phyloP scores from a whole-genome alignment of 2,888 invertebrate genomes.

The Phengaris alcon region DNA sequence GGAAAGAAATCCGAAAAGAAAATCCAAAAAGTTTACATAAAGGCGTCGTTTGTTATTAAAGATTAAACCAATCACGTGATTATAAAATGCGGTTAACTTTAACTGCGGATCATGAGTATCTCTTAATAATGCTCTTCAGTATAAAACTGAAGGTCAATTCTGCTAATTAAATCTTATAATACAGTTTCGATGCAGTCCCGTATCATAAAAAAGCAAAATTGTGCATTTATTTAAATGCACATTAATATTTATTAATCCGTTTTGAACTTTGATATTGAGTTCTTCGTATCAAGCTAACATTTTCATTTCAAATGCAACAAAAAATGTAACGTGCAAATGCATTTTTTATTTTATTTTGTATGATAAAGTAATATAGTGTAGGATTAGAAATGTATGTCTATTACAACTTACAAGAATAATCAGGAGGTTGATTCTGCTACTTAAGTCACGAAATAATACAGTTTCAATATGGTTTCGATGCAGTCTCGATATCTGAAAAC shows the following conservation, averaged over 20 bases:
- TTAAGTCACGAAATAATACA: too few species aligned
- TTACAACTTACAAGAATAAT: too few species aligned
- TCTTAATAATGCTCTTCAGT: not conserved
- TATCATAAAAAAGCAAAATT: too few species aligned
- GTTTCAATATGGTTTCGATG: too few species aligned
- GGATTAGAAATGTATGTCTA: too few species aligned
- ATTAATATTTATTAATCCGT: not conserved
- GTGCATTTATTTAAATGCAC: too few species aligned
- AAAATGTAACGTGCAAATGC: not conserved
- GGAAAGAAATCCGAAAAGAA: constrained; percentile 39
- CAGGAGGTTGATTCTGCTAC: too few species aligned
- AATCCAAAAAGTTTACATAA: constrained; percentile 35
- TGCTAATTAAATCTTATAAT: too few species aligned
- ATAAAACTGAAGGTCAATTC: not conserved
- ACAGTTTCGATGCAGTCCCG: too few species aligned
- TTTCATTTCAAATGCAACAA: not conserved
- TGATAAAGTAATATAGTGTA: too few species aligned
- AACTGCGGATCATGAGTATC: not conserved
- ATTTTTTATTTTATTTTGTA: too few species aligned
- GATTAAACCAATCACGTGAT: constrained; percentile 23
- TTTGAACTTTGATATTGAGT: not conserved
- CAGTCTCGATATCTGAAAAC: too few species aligned
- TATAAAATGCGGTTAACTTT: not conserved
- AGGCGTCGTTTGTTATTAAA: constrained; percentile 34
- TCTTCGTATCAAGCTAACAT: not conserved